phyloP scores from a whole-genome alignment of 2,888 invertebrate genomes.

The Tanypteryx hageni region DNA sequence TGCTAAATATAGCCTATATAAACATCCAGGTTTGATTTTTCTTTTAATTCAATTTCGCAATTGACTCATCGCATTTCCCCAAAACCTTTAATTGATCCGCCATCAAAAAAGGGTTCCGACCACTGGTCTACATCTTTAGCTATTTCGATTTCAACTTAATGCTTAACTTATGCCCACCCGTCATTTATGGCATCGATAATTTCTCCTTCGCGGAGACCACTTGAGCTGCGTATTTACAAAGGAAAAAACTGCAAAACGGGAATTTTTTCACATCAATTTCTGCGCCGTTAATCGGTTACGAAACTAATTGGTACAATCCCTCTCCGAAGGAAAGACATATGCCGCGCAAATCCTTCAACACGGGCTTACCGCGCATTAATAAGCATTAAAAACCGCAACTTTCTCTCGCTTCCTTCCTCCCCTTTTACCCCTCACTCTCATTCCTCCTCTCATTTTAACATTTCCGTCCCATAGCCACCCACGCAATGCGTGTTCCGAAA shows the following conservation, averaged over 20 bases:
- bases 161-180: not conserved
- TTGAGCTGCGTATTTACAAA: too few species aligned
- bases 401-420: conserved; percentile 9
- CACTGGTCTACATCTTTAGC: too few species aligned
- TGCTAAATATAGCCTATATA: too few species aligned
- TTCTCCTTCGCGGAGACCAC: too few species aligned
- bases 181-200: not conserved
- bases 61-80: too few species aligned
- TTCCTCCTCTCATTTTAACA: not conserved
- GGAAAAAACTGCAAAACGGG: too few species aligned
- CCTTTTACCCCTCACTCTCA: not conserved
- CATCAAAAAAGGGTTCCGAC: too few species aligned
- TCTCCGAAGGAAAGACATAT: conserved; percentile 26
- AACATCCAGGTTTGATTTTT: too few species aligned
- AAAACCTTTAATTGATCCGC: too few species aligned
- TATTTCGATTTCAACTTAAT: not conserved
- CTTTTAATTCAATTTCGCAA: too few species aligned
- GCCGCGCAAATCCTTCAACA: conserved; percentile 17
- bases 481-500: too few species aligned
- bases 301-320: conserved; percentile 34
- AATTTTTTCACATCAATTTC: not conserved
- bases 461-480: not conserved
- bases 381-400: conserved; percentile 26
- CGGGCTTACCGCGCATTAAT: conserved; percentile 28
- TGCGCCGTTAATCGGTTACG: not conserved